Evolutionary conservation across 1,140 invertebrate species (phyloP).

Genomic region (Adelges cooleyi): DNA sequence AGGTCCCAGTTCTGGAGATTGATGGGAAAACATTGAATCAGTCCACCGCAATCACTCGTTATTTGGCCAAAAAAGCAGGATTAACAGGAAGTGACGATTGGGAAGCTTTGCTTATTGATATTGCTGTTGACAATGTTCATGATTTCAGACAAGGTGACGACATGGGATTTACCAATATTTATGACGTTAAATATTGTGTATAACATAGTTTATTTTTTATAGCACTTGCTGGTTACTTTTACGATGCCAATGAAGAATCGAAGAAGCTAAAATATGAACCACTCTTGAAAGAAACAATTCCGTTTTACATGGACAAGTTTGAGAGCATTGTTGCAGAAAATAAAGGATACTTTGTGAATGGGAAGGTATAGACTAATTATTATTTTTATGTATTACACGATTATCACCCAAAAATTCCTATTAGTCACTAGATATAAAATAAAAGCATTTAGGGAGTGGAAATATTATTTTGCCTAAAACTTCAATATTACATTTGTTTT

Average conservation of each 20-base stretch:
- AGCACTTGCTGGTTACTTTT: conserved; percentile 33
- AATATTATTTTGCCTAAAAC: no score
- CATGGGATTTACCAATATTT: no score
- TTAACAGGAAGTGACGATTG: conserved; percentile 44
- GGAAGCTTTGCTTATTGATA: conserved; percentile 45
- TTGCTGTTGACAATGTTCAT: conserved; percentile 36
- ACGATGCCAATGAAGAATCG: conserved; percentile 35
- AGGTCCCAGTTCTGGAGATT: conserved; percentile 46
- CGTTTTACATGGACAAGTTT: conserved; percentile 48
- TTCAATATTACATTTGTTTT: no score
- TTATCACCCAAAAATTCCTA: no score
- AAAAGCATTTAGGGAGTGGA: no score
- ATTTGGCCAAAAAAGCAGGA: conserved; percentile 43
- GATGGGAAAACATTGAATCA: conserved; percentile 44
- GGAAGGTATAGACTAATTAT: conserved; percentile 38
- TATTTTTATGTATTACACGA: no score
- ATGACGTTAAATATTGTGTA: no score
- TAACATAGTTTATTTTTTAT: conserved; percentile 27
- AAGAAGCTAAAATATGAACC: conserved; percentile 35
- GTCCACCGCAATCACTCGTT: conserved; percentile 44
- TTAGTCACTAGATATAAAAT: no score
- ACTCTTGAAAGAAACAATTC: conserved; percentile 38
- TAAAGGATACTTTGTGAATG: conserved; percentile 41
- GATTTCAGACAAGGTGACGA: conserved; percentile 38
- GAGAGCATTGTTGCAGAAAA: conserved; percentile 41